Conservation (phyloP, 2,113 vertebrate genomes). For the Macaca mulatta region DNA sequence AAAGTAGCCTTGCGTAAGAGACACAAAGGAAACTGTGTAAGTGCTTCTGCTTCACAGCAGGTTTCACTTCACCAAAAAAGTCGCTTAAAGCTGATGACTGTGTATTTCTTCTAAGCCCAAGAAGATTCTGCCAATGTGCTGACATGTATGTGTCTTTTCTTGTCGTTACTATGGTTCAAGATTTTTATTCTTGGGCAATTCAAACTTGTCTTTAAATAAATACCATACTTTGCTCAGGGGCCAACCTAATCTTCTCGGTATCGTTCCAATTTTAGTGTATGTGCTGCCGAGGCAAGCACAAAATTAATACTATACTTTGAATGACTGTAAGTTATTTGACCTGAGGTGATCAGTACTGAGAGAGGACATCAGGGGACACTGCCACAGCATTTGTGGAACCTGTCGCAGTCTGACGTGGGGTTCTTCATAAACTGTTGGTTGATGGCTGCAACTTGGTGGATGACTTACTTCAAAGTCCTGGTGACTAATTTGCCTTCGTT, state of each 20-base stretch:
- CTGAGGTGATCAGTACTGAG: neutral
- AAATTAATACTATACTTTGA: neutral
- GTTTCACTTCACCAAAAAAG: conserved; percentile 27
- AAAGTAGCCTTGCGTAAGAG: neutral
- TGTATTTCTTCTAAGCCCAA: neutral
- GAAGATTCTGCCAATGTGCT: neutral
- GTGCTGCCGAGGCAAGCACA: too few relatives aligned
- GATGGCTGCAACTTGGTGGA: neutral
- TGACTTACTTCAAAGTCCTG: neutral
- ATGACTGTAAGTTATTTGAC: neutral
- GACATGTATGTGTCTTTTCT: neutral
- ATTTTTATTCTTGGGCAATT: conserved; percentile 42
- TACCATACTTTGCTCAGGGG: neutral
- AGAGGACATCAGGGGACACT: neutral
- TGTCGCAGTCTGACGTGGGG: neutral
- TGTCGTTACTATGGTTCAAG: conserved; percentile 27
- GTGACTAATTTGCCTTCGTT: conserved; percentile 30
- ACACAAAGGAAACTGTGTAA: neutral
- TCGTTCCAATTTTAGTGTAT: too few relatives aligned
- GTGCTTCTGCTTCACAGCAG: conserved; percentile 20
- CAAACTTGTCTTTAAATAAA: conserved; percentile 15
- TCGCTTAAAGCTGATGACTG: neutral
- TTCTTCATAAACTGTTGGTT: neutral
- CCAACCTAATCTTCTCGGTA: too few relatives aligned
- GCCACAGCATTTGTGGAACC: neutral